A percentile compares a stretch with the other conserved stretches of the same genome.
phyloP scores from a whole-genome alignment of 2,888 invertebrate species.

The Deilephila elpenor region DNA sequence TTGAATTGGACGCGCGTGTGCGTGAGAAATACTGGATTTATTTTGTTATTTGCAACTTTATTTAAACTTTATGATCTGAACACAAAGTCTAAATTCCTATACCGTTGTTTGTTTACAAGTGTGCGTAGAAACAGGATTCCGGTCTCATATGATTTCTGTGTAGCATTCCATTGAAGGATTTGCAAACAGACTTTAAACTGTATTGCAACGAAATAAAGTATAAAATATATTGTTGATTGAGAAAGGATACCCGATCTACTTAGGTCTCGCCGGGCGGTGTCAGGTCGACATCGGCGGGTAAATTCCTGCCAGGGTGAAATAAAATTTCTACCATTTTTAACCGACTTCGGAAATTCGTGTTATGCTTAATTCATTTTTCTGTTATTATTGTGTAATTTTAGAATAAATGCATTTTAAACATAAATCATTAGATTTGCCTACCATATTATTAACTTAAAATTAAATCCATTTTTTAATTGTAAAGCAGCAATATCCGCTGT shows the following conservation, averaged over 20 bases:
- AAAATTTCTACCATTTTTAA: conserved; percentile 37
- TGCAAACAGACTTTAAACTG: conserved; percentile 41
- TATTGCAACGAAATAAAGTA: background rate
- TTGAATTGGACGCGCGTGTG: conserved; percentile 62
- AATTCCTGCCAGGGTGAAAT: conserved; percentile 54
- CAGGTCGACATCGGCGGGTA: conserved; percentile 42
- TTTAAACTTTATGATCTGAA: background rate
- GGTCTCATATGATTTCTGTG: conserved; percentile 81
- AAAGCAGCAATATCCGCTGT: too few relatives aligned
- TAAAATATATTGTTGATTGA: background rate
- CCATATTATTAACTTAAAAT: too few relatives aligned
- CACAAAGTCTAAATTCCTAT: conserved; percentile 41
- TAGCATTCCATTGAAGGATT: conserved; percentile 66
- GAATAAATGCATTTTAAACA: too few relatives aligned
- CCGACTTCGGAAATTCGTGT: background rate
- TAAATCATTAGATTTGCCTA: too few relatives aligned
- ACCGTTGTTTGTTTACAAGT: conserved; percentile 33
- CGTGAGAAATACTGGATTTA: conserved; percentile 58
- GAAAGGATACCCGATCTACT: conserved; percentile 52
- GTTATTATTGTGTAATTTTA: background rate
- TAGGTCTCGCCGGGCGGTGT: conserved; percentile 63
- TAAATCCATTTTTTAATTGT: too few relatives aligned
- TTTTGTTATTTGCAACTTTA: conserved; percentile 25
- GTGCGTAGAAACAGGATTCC: conserved; percentile 72
- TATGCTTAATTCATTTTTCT: background rate